phyloP scores from a whole-genome alignment of 2,888 invertebrate genomes.

The Resseliella maxima region DNA sequence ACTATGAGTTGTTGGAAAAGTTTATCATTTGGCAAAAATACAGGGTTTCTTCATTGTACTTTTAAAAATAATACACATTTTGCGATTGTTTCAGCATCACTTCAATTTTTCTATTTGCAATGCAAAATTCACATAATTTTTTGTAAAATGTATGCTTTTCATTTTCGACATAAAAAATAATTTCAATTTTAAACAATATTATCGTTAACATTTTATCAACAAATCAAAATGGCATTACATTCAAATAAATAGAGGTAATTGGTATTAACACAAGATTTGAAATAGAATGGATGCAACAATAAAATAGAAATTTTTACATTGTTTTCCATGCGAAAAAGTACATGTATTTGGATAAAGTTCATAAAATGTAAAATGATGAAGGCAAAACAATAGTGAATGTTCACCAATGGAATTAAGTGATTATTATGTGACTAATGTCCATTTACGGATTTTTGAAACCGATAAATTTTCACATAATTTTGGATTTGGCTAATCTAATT shows the following conservation, averaged over 20 bases:
- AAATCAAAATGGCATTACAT: background rate
- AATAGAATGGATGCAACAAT: too few relatives aligned
- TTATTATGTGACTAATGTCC: constrained; percentile 49
- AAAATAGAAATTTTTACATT: background rate
- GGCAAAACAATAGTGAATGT: background rate
- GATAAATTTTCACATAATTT: constrained; percentile 55
- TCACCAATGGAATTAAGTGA: constrained; percentile 38
- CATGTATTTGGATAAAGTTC: background rate
- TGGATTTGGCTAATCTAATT: constrained; percentile 51
- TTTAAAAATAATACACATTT: too few relatives aligned
- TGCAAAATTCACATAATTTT: too few relatives aligned
- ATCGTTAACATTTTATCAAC: too few relatives aligned
- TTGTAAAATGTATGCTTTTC: too few relatives aligned
- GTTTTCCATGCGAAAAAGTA: background rate
- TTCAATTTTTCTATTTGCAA: too few relatives aligned
- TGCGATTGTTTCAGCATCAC: too few relatives aligned
- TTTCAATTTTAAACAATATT: too few relatives aligned
- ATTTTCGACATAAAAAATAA: too few relatives aligned
- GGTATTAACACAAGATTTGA: too few relatives aligned
- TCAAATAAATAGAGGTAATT: too few relatives aligned
- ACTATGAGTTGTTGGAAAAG: constrained; percentile 23
- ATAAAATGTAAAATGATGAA: constrained; percentile 25
- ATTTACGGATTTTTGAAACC: constrained; percentile 21
- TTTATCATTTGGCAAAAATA: background rate
- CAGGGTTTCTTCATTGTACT: background rate